A percentile compares a stretch with the other conserved stretches of the same genome.
Evolutionary conservation across 2,888 invertebrate species (phyloP).

Genomic region (Junonia oenone): DNA sequence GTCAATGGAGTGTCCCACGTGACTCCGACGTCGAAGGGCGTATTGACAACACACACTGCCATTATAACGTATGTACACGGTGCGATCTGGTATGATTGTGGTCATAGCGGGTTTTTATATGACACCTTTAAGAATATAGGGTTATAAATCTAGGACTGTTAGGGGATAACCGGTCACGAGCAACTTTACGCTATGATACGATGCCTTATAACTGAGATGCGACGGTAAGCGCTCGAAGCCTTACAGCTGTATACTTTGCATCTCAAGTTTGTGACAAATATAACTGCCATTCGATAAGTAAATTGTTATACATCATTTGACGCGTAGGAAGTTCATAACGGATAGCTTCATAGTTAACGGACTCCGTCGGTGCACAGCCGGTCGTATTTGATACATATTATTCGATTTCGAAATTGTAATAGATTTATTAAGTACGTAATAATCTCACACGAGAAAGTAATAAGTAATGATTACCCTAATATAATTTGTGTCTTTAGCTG

Average conservation of each 20-base stretch:
- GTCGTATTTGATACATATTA: constrained; percentile 76
- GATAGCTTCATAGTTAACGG: constrained; percentile 67
- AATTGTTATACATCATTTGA: constrained; percentile 63
- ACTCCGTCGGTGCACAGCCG: constrained; percentile 71
- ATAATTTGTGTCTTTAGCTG: constrained; percentile 78
- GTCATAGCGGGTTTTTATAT: constrained; percentile 44
- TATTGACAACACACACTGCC: constrained; percentile 71
- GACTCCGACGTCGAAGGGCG: constrained; percentile 46
- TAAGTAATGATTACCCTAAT: constrained; percentile 70
- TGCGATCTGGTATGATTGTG: constrained; percentile 52
- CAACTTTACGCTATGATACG: constrained; percentile 51
- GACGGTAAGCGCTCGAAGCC: constrained; percentile 32
- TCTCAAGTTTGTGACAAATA: constrained; percentile 60
- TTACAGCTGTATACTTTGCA: constrained; percentile 35
- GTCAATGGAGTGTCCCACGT: constrained; percentile 65
- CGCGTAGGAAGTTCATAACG: constrained; percentile 53
- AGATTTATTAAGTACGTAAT: constrained; percentile 73
- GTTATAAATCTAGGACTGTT: constrained; percentile 37
- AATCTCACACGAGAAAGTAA: constrained; percentile 70
- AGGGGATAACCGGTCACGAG: constrained; percentile 40
- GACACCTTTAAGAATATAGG: constrained; percentile 28
- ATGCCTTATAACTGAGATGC: constrained; percentile 64
- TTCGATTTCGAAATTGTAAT: constrained; percentile 76
- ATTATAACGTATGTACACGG: constrained; percentile 60
- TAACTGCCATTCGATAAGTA: constrained; percentile 78